A percentile compares a stretch with the other conserved stretches of the same genome.
Evolutionary conservation across 2,888 invertebrate species (phyloP).

Genomic region (Empis livida): DNA sequence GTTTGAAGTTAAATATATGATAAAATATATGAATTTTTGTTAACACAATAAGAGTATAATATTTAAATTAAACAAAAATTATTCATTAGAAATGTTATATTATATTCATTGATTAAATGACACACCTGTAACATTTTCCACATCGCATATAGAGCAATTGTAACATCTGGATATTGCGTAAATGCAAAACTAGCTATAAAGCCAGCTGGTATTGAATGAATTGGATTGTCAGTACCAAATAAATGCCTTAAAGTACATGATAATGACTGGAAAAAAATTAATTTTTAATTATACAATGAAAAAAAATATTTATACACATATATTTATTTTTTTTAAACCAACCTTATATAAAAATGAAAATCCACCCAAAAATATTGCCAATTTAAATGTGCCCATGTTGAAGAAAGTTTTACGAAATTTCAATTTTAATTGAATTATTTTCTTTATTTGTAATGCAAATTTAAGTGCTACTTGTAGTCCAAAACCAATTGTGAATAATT

Average conservation of each 20-base stretch:
- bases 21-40: no score
- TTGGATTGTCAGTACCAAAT: conserved; percentile 45
- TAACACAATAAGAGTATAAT: no score
- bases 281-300: neutral
- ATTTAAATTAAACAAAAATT: no score
- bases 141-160: conserved; percentile 66
- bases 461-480: conserved; percentile 47
- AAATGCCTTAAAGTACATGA: conserved; percentile 53
- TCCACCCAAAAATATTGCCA: conserved; percentile 56
- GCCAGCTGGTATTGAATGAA: conserved; percentile 56
- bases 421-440: conserved; percentile 40
- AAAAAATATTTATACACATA: no score
- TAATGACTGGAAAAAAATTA: conserved; percentile 38
- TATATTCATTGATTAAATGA: no score
- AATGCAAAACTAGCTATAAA: conserved; percentile 57
- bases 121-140: conserved; percentile 79
- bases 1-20: no score
- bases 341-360: conserved; percentile 58
- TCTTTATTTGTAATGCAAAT: conserved; percentile 42
- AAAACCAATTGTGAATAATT: conserved; percentile 48
- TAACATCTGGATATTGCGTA: conserved; percentile 59
- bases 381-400: conserved; percentile 41
- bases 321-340: conserved; percentile 17
- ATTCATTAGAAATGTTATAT: no score
- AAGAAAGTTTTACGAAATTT: conserved; percentile 40